Base-by-base conservation (phyloP, 2,888 invertebrate species). In the Acleris literana region DNA sequence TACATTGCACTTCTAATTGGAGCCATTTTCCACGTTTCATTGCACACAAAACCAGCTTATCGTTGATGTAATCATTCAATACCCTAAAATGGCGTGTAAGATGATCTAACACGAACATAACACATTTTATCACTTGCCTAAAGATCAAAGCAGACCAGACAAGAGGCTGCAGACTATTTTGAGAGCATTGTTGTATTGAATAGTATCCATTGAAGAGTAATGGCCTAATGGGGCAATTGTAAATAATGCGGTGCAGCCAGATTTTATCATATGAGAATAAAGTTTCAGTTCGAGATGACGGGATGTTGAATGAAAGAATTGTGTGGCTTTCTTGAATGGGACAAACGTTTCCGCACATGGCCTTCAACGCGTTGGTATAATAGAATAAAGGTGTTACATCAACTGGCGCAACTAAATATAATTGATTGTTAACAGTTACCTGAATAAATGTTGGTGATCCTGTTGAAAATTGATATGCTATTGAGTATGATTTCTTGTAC, bases 191-290 rank as follows among this genome's bases (percentile, higher is more conserved):
- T 61, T 49, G 54, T 22, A 22, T 17, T 39, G 53, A 53, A 53
- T 58, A 54, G 17, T 46, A 17, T 18, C 58, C 65, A 65, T 61
- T 65, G 60, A n/a, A 51, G 20, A 55, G 51, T 55, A 56, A 61
- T n/a, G n/a, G n/a, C n/a, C n/a, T n/a, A n/a, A n/a, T 43, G 43
- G 54, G 20, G 7, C 59, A 55, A 60, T 60, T 65, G 55, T 20
- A 49, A 44, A 44, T 55, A 51, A 59, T 16, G 48, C 53, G 52
- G 11, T 54, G 46, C 33, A 58, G 39, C 48, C 33, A 17, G 29
- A 22, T 16, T n/a, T 48, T 59, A 53, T 53, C 29, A 53, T 29
- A 54, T 2, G 58, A 17, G 18, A 48, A 53, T 48, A 54, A 63
- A 46, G 46, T 46, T 33, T 48, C 16, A 16, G 56, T 43, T 55